These are phyloP conservation scores for Zaprionus kolodkinae DNA, from an alignment of 1,140 invertebrate species.

Conservation along the genomic window DNA sequence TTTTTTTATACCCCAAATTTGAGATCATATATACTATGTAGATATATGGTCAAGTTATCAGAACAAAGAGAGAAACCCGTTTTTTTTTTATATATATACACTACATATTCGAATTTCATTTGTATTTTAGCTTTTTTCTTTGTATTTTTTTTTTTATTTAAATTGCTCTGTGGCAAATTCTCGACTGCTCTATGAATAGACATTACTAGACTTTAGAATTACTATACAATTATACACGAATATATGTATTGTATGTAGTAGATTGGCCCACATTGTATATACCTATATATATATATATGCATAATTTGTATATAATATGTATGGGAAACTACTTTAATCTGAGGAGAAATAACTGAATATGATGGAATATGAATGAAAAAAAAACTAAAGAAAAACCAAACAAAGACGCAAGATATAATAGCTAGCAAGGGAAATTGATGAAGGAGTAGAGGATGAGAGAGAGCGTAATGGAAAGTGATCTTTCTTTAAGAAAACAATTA, in stretches of 20 bases:
- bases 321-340: not conserved
- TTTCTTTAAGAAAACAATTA: slow-evolving; percentile 42
- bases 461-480: slow-evolving; percentile 23
- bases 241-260: not conserved
- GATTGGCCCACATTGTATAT: not conserved
- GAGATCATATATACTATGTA: not conserved
- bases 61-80: not conserved
- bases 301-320: slow-evolving; percentile 3
- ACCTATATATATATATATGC: slow-evolving; percentile 14
- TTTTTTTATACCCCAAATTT: not conserved
- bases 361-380: not conserved
- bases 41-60: not conserved
- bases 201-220: slow-evolving; percentile 3
- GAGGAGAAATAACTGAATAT: not conserved
- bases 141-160: not conserved
- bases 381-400: slow-evolving; percentile 5
- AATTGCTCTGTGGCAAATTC: not conserved
- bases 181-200: slow-evolving; percentile 9
- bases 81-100: not conserved
- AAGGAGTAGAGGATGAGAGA: slow-evolving; percentile 5
- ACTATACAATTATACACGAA: not conserved
- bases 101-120: not conserved
- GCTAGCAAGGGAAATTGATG: not conserved
- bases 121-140: not conserved
- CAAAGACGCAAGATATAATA: not conserved